phyloP scores from a whole-genome alignment of 37 sponge, comb jelly and placozoan species.

The Dysidea cf. avara region DNA sequence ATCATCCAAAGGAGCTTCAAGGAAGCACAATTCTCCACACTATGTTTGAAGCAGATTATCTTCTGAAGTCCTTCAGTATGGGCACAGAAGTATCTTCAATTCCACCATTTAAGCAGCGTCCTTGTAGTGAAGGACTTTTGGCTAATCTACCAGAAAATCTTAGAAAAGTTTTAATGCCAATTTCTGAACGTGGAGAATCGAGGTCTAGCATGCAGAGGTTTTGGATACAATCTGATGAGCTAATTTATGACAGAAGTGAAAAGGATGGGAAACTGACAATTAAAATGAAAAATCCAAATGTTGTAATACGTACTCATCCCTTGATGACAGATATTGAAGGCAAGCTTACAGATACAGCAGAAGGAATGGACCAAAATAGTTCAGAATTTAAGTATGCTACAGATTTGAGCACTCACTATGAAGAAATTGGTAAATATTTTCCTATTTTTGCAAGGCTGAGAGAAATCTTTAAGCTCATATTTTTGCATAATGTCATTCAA shows the following conservation, averaged over 20 bases:
- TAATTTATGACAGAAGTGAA: constrained; percentile 9
- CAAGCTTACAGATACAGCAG: constrained; percentile 44
- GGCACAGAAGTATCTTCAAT: constrained; percentile 65
- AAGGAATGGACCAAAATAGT: constrained; percentile 54
- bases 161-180: constrained; percentile 33
- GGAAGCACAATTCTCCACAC: constrained; percentile 50
- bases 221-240: constrained; percentile 75
- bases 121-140: constrained; percentile 34
- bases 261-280: not conserved
- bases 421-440: constrained; percentile 43
- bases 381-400: constrained; percentile 61
- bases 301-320: constrained; percentile 43
- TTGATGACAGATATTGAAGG: constrained; percentile 52
- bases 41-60: constrained; percentile 69
- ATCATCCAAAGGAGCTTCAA: constrained; percentile 14
- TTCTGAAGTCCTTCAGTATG: constrained; percentile 71
- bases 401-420: constrained; percentile 53
- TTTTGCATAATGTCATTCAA: constrained; percentile 14
- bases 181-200: constrained; percentile 35
- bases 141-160: constrained; percentile 46
- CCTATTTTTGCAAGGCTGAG: constrained; percentile 65
- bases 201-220: constrained; percentile 19
- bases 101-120: constrained; percentile 65
- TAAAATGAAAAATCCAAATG: constrained; percentile 21
- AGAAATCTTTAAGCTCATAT: constrained; percentile 51